Conservation (phyloP, 2,113 vertebrate species). For the Megaleporinus macrocephalus region DNA sequence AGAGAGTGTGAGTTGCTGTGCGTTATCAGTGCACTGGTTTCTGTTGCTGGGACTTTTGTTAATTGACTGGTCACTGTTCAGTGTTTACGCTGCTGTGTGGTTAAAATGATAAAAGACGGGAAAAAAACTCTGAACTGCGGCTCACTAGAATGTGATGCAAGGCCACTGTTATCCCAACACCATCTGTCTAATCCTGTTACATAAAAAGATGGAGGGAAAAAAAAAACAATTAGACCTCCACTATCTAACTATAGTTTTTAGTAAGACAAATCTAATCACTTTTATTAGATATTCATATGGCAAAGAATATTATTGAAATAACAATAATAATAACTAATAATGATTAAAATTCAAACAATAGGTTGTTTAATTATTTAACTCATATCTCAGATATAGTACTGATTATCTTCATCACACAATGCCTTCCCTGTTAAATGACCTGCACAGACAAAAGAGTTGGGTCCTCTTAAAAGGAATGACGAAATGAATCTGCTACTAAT, state of each 20-base stretch:
- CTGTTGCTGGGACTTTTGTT: not conserved
- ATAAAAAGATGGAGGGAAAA: slow-evolving; percentile 65
- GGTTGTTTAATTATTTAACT: not conserved
- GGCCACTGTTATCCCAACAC: slow-evolving; percentile 66
- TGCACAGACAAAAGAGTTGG: not conserved
- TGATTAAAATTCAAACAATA: too few species aligned
- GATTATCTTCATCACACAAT: not conserved
- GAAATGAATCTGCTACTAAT: not conserved
- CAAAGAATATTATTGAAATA: not conserved
- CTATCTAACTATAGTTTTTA: too few species aligned
- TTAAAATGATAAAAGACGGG: not conserved
- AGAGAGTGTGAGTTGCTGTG: too few species aligned
- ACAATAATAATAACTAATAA: too few species aligned
- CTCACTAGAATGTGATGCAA: slow-evolving; percentile 62
- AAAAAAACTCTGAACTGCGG: slow-evolving; percentile 15
- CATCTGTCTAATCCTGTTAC: slow-evolving; percentile 73
- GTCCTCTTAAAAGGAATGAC: not conserved
- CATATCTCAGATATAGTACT: not conserved
- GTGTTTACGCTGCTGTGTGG: slow-evolving; percentile 17
- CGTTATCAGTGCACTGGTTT: not conserved
- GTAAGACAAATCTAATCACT: too few species aligned
- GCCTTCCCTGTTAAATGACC: not conserved
- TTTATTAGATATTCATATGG: too few species aligned
- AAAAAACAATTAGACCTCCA: slow-evolving; percentile 60
- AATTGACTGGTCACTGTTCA: not conserved